A percentile compares a stretch with the other conserved stretches of the same genome.
phyloP scores from a whole-genome alignment of 2,888 invertebrate genomes.

The Napeogenes inachia region DNA sequence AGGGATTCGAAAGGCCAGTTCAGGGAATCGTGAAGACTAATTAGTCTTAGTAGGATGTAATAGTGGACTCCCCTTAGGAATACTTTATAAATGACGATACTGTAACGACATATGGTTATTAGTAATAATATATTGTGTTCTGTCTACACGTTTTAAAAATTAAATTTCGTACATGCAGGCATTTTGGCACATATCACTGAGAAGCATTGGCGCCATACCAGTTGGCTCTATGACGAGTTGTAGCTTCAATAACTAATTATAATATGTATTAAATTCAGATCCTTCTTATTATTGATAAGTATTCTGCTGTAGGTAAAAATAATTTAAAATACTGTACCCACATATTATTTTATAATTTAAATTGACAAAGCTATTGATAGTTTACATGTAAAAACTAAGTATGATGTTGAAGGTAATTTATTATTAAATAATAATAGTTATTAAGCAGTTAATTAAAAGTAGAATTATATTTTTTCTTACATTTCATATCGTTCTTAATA shows the following conservation, averaged over 20 bases:
- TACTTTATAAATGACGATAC: neutral
- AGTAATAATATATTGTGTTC: neutral
- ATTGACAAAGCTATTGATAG: too few relatives aligned
- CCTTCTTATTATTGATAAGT: conserved; percentile 13
- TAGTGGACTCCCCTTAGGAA: neutral
- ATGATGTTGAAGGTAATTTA: too few relatives aligned
- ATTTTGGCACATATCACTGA: conserved; percentile 13
- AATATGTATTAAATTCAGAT: conserved; percentile 2
- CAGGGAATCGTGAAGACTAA: neutral
- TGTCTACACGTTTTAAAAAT: conserved; percentile 7
- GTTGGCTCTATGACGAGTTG: conserved; percentile 10
- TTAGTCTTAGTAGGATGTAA: neutral
- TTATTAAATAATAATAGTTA: too few relatives aligned
- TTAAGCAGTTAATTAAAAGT: too few relatives aligned
- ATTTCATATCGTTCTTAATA: too few relatives aligned
- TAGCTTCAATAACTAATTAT: conserved; percentile 1
- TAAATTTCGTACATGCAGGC: conserved; percentile 8
- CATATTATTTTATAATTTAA: too few relatives aligned
- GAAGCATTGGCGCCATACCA: conserved; percentile 13
- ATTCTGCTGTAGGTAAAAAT: too few relatives aligned
- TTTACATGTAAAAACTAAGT: too few relatives aligned
- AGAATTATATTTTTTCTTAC: too few relatives aligned
- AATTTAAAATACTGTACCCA: too few relatives aligned
- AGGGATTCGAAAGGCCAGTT: neutral
- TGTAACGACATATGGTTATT: neutral